phyloP scores from a whole-genome alignment of 37 sponge, comb jelly and placozoan species.

The Petrosia ficiformis region DNA sequence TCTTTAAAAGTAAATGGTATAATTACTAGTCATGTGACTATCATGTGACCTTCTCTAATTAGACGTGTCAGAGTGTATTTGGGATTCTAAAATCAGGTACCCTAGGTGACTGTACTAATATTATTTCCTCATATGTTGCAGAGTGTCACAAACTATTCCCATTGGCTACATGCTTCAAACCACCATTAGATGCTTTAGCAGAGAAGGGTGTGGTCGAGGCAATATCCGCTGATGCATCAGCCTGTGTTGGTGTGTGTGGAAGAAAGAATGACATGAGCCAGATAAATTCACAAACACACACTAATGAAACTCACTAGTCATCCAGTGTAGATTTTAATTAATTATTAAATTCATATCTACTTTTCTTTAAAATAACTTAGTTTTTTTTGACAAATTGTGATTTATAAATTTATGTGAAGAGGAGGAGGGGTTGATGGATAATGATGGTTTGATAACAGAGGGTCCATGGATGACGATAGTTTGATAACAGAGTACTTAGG shows the following conservation, averaged over 20 bases:
- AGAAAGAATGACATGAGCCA: too few species aligned
- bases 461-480: too few species aligned
- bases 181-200: background rate
- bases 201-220: background rate
- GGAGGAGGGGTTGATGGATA: too few species aligned
- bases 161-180: slow-evolving; percentile 73
- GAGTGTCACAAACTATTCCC: slow-evolving; percentile 70
- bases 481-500: too few species aligned
- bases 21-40: background rate
- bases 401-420: too few species aligned
- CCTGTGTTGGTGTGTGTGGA: background rate
- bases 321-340: background rate
- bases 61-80: slow-evolving; percentile 63
- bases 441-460: too few species aligned
- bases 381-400: too few species aligned
- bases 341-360: too few species aligned
- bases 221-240: background rate
- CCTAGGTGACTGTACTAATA: slow-evolving; percentile 61
- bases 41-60: background rate
- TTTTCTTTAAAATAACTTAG: too few species aligned
- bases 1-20: slow-evolving; percentile 27
- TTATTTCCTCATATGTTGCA: slow-evolving; percentile 22
- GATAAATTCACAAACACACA: too few species aligned
- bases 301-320: background rate
- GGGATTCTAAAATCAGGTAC: slow-evolving; percentile 43